Evolutionary conservation across 2,797 vertebrate species (phyloP).

Genomic region (Danio tinwini): DNA sequence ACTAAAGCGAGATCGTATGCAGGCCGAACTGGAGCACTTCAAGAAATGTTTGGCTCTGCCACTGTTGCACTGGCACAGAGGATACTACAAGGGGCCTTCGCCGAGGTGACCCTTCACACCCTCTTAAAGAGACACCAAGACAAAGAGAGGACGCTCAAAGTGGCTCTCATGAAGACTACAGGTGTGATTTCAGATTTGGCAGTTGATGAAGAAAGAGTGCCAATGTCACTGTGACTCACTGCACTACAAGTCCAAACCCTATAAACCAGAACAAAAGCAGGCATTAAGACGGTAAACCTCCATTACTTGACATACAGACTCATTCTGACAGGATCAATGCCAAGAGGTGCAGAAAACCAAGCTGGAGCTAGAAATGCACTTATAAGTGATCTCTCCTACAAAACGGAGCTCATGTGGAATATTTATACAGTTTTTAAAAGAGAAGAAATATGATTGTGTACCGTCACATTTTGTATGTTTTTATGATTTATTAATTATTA

Average conservation of each 20-base stretch:
- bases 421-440: slow-evolving; percentile 44
- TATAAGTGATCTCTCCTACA: slow-evolving; percentile 24
- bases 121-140: background rate
- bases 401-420: slow-evolving; percentile 29
- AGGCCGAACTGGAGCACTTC: slow-evolving; percentile 98
- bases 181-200: background rate
- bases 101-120: slow-evolving; percentile 88
- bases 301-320: background rate
- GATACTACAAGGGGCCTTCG: slow-evolving; percentile 94
- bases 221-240: slow-evolving; percentile 4
- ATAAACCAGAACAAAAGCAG: slow-evolving; percentile 8
- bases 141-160: slow-evolving; percentile 12
- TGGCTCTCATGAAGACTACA: slow-evolving; percentile 1
- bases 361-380: slow-evolving; percentile 20
- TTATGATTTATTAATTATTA: slow-evolving; percentile 43
- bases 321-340: background rate
- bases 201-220: background rate
- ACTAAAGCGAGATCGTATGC: slow-evolving; percentile 91
- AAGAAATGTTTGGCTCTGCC: slow-evolving; percentile 97
- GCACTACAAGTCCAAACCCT: slow-evolving; percentile 12
- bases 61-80: slow-evolving; percentile 89
- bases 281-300: background rate
- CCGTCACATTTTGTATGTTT: slow-evolving; percentile 47
- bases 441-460: slow-evolving; percentile 26
- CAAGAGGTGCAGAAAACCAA: slow-evolving; percentile 7